Evolutionary conservation across 2,797 vertebrate species (phyloP).

Genomic region (Remorina albescens): DNA sequence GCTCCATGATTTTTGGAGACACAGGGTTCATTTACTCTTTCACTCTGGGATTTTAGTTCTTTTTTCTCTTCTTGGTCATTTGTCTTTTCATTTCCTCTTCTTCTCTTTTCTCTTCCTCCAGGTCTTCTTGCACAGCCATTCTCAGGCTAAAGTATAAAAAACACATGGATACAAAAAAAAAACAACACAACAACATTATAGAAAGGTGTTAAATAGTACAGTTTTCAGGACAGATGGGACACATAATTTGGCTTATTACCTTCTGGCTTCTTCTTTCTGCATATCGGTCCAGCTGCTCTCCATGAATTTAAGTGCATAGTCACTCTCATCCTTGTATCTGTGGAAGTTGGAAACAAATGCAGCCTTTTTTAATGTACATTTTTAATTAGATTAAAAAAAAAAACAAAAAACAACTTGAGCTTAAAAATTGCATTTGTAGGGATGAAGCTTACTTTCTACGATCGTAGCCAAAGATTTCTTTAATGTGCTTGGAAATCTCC

Average conservation of each 20-base stretch:
- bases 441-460: constrained; percentile 83
- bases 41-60: constrained; percentile 50
- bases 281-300: constrained; percentile 97
- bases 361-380: not conserved
- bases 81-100: constrained; percentile 87
- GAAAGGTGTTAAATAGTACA: not conserved
- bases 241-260: constrained; percentile 78
- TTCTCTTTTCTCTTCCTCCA: constrained; percentile 91
- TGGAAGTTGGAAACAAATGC: constrained; percentile 21
- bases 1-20: constrained; percentile 5
- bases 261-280: constrained; percentile 97
- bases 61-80: constrained; percentile 76
- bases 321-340: constrained; percentile 98
- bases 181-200: not conserved
- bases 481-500: constrained; percentile 96
- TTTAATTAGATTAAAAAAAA: too few species aligned
- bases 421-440: not conserved
- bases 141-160: constrained; percentile 82
- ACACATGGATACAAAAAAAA: constrained; percentile 7
- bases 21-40: not conserved
- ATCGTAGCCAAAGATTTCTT: constrained; percentile 98
- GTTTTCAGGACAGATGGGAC: not conserved
- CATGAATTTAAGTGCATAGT: constrained; percentile 98
- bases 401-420: too few species aligned
- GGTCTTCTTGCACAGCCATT: constrained; percentile 92